Evolutionary conservation across 2,797 vertebrate species (phyloP), one percentile per base, ranked within the genome.

Genomic region (Chaenodraco wilsoni): DNA sequence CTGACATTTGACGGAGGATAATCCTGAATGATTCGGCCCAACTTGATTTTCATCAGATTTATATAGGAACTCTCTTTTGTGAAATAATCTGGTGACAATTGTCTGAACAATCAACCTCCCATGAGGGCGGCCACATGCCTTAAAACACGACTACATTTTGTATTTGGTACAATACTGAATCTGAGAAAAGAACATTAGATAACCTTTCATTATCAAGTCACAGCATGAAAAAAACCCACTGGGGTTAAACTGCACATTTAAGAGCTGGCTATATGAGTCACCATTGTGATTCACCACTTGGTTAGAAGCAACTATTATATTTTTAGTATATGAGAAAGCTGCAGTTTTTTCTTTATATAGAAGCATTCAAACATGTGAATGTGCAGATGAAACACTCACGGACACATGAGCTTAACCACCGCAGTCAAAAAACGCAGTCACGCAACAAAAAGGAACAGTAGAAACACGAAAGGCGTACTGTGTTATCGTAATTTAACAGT

Each of bases 201-300:
- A 55, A 65, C 9, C 31, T 3, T 6, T 9, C 16, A 72, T 77
- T 68, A 55, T 8, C 17, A 44, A 58, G 37, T 52, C 58, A 74
- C 40, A 43, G 45, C 9, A 68, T 50, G 44, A 64, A 56, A 65
- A 59, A 59, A 55, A 54, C 33, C 49, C 56, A 27, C 9, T 31
- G 17, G 46, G 72, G 51, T 59, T 56, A 65, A 83, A 76, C 52
- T n/a, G 84, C 51, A 60, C 72, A 65, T 78, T 71, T 63, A 74
- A 68, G 64, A 76, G 74, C 72, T 52, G 76, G 56, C 74, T 62
- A 48, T 59, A 78, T 87, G 84, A 88, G 70, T 87, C 79, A 83
- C 72, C 56, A 43, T 61, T 50, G 66, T 88, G 84, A 91, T 79
- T 88, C 81, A 87, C 52, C 55, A 63, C 62, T 65, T 70, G 33